These are phyloP conservation scores for Caenorhabditis sinica DNA, from an alignment of 2,888 invertebrate genomes.

Conservation along the genomic window DNA sequence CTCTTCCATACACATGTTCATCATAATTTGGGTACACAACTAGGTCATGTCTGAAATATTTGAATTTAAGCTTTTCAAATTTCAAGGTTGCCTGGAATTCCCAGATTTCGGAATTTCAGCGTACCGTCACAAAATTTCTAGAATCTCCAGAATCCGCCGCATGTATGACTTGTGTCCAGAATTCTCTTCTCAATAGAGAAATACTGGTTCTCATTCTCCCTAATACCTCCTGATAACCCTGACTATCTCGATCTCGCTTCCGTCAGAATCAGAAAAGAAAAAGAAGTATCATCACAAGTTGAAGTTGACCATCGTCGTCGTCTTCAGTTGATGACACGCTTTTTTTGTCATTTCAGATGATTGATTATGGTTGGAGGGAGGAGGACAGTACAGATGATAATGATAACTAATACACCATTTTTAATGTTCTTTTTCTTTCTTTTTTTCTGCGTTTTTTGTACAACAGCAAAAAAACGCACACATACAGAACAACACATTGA, in stretches of 20 bases:
- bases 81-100: neutral
- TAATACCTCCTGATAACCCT: constrained; percentile 6
- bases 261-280: constrained; percentile 1
- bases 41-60: neutral
- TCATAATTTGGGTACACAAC: neutral
- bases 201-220: constrained; percentile 24
- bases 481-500: too few relatives aligned
- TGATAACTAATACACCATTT: constrained; percentile 20
- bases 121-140: neutral
- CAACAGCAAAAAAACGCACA: too few relatives aligned
- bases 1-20: neutral
- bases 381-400: neutral
- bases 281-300: constrained; percentile 14
- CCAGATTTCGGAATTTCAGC: neutral
- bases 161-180: neutral
- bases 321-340: neutral
- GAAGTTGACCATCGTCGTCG: constrained; percentile 39
- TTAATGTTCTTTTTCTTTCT: constrained; percentile 6
- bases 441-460: too few relatives aligned
- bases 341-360: constrained; percentile 6
- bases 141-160: constrained; percentile 6
- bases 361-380: neutral
- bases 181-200: constrained; percentile 26
- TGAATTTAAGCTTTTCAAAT: too few relatives aligned
- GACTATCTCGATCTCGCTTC: neutral